Evolutionary conservation across 2,113 vertebrate species (phyloP).

Genomic region (Abramis brama): DNA sequence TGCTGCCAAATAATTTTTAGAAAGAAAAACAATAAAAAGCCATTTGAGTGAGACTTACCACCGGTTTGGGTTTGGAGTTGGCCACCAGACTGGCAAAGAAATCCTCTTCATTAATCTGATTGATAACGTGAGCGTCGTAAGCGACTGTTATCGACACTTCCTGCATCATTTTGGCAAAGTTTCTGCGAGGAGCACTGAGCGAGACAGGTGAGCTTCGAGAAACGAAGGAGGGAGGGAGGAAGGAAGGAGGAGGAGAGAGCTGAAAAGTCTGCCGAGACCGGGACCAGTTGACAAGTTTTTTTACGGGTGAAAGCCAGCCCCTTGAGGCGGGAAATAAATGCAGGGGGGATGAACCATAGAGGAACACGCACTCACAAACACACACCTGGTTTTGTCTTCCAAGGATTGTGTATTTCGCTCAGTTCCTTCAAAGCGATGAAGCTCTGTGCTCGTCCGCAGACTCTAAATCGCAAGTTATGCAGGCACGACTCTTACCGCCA

Average conservation of each 20-base stretch:
- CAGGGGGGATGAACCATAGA: background rate
- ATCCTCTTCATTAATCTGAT: constrained; percentile 89
- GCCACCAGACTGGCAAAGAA: constrained; percentile 88
- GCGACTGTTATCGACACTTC: constrained; percentile 95
- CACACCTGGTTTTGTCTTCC: constrained; percentile 17
- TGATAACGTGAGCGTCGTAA: constrained; percentile 93
- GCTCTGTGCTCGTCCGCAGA: background rate
- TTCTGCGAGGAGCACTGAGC: constrained; percentile 20
- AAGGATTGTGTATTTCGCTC: background rate
- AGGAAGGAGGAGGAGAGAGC: background rate
- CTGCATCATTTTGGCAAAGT: constrained; percentile 90
- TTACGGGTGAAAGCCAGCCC: constrained; percentile 46
- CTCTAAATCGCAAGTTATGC: background rate
- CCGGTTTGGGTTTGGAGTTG: constrained; percentile 85
- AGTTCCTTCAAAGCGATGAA: background rate
- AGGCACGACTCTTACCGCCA: background rate
- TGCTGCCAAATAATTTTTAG: background rate
- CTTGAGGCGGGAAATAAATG: constrained; percentile 42
- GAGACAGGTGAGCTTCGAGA: constrained; percentile 9
- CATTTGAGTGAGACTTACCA: constrained; percentile 80
- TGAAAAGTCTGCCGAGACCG: constrained; percentile 32
- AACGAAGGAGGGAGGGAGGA: constrained; percentile 15
- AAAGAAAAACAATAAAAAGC: background rate
- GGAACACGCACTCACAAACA: constrained; percentile 9
- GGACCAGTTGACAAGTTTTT: constrained; percentile 31